Evolutionary conservation across 1,140 invertebrate genomes (phyloP).

Genomic region (Drosophila varians): DNA sequence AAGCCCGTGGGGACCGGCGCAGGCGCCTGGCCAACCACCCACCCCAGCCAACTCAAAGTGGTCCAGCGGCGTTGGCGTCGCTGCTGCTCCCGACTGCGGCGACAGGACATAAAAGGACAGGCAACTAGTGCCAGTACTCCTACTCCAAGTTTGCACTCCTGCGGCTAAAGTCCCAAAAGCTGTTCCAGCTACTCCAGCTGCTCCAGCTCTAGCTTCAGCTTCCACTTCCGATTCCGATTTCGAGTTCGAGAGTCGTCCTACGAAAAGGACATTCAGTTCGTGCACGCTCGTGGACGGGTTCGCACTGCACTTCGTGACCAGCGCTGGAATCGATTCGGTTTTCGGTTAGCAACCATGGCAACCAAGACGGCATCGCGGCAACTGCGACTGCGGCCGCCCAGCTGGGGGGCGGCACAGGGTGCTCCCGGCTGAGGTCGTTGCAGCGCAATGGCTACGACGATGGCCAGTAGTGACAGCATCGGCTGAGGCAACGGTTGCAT

Average conservation of each 20-base stretch:
- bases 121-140: constrained; percentile 70
- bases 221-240: background rate
- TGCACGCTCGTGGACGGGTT: constrained; percentile 64
- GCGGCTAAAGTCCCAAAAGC: constrained; percentile 58
- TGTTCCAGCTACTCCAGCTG: too few species aligned
- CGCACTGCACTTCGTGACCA: constrained; percentile 54
- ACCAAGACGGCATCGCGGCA: constrained; percentile 27
- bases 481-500: constrained; percentile 58
- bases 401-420: constrained; percentile 15
- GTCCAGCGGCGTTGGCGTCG: constrained; percentile 41
- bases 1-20: constrained; percentile 38
- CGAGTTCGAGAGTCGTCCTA: background rate
- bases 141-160: constrained; percentile 71
- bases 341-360: constrained; percentile 65
- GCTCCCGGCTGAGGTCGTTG: constrained; percentile 6
- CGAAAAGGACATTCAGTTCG: constrained; percentile 51
- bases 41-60: constrained; percentile 42
- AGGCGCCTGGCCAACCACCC: constrained; percentile 38
- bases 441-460: constrained; percentile 18
- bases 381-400: constrained; percentile 36
- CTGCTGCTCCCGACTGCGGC: constrained; percentile 18
- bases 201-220: background rate
- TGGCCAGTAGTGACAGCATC: constrained; percentile 51
- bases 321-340: constrained; percentile 68
- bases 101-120: constrained; percentile 75